Evolutionary conservation across 2,113 vertebrate species (phyloP).

Genomic region (Baryphthengus martii): DNA sequence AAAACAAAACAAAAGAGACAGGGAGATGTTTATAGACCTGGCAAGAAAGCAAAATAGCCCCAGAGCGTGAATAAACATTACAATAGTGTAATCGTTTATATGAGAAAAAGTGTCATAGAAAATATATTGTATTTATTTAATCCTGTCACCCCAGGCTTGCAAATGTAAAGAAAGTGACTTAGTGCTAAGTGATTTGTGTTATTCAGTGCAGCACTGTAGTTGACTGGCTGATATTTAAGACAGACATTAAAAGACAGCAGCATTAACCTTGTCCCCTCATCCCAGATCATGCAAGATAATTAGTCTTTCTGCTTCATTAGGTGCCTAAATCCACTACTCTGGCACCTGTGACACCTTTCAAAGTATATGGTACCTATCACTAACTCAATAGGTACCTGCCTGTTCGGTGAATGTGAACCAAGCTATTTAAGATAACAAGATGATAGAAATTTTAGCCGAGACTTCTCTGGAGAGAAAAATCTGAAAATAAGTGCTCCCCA

Average conservation of each 20-base stretch:
- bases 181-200: conserved; percentile 5
- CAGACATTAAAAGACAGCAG: background rate
- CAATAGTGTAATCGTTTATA: conserved; percentile 3
- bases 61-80: conserved; percentile 1
- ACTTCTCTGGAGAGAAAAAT: background rate
- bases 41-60: background rate
- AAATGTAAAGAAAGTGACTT: background rate
- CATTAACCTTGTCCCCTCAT: background rate
- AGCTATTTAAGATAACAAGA: background rate
- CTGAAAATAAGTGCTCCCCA: background rate
- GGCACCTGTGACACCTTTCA: background rate
- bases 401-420: background rate
- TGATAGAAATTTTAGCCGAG: background rate
- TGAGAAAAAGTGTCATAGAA: conserved; percentile 13
- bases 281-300: background rate
- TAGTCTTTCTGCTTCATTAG: background rate
- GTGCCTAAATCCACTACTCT: background rate
- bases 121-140: conserved; percentile 22
- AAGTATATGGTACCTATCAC: background rate
- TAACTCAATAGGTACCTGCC: background rate
- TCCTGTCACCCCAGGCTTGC: background rate
- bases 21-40: background rate
- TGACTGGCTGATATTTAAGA: background rate
- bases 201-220: background rate
- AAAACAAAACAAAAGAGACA: background rate